Evolutionary conservation across 2,113 vertebrate genomes (phyloP), one percentile per base, ranked within the genome.

Genomic region (Pampusana beccarii): DNA sequence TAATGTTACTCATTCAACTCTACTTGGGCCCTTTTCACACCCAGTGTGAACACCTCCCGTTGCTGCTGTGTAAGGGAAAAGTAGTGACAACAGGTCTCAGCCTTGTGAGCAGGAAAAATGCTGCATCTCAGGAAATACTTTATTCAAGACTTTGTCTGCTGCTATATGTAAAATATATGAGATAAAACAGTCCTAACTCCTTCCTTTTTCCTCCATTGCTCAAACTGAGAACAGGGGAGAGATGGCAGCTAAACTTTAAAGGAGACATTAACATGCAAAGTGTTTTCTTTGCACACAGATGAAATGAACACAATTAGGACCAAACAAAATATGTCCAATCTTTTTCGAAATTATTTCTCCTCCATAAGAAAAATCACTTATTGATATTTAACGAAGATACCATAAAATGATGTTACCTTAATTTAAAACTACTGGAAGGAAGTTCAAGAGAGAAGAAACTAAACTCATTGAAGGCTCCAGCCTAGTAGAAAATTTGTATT

Each of bases 401-500:
- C 24, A 64, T 53, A 67, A 85, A 83, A 66, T 57, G 5, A 75
- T 57, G 10, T 61, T 74, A 61, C 28, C 24, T 86, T 80, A 12
- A 40, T 64, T 93, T 82, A 72, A 92, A 92, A 80, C 26, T 71
- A 80, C n/a, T 50, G 38, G 23, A 86, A 88, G 42, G 80, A 87
- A 83, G 69, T 77, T 26, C 26, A 50, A 57, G 58, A 74, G 34
- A 72, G n/a, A 75, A 77, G 62, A 88, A 93, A 66, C 5, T 24
- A 56, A 82, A 90, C 16, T 44, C 61, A 62, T 6, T 50, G 74
- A 88, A 93, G 78, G 36, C 51, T 90, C 21, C 58, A 92, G 56
- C 28, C 60, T 58, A 44, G 44, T 16, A 87, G 73, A 91, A 96
- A 94, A 94, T 82, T 44, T 86, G 28, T 58, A 75, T 93, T 92